phyloP scores from a whole-genome alignment of 2,797 vertebrate genomes.

The Sebastes steindachneri region DNA sequence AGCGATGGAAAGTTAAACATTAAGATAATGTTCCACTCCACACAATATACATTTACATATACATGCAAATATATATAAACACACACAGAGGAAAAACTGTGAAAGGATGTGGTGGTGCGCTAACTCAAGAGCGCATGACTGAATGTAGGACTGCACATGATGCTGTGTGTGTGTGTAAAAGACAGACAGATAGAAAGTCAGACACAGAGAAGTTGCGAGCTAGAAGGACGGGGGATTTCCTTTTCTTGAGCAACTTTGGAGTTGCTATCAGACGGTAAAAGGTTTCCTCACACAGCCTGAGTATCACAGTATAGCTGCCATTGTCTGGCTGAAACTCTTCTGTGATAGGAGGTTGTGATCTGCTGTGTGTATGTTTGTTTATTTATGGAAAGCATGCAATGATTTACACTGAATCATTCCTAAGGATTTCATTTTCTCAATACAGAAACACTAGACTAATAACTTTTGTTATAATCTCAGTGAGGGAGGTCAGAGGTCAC shows the following conservation, averaged over 20 bases:
- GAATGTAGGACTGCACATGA: conserved; percentile 40
- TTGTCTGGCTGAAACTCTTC: not conserved
- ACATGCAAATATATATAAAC: conserved; percentile 2
- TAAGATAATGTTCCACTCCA: conserved; percentile 20
- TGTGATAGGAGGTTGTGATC: not conserved
- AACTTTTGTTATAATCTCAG: not conserved
- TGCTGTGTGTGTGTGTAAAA: conserved; percentile 14
- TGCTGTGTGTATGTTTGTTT: not conserved
- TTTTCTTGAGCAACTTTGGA: conserved; percentile 31
- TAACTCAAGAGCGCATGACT: conserved; percentile 61
- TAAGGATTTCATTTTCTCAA: not conserved
- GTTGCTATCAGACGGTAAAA: conserved; percentile 6
- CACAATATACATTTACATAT: conserved; percentile 20
- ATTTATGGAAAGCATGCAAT: not conserved
- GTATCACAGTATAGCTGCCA: not conserved
- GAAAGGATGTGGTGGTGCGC: conserved; percentile 64
- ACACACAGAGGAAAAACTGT: not conserved
- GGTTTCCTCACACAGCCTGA: conserved; percentile 7
- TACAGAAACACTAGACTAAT: not conserved
- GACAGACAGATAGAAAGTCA: conserved; percentile 27
- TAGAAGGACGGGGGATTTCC: conserved; percentile 41
- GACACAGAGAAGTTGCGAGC: not conserved
- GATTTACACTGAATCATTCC: not conserved
- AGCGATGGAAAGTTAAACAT: conserved; percentile 42
- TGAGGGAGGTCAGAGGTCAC: not conserved